These are phyloP conservation scores for Bovichtus variegatus DNA, from an alignment of 2,797 vertebrate species.

Conservation along the genomic window DNA sequence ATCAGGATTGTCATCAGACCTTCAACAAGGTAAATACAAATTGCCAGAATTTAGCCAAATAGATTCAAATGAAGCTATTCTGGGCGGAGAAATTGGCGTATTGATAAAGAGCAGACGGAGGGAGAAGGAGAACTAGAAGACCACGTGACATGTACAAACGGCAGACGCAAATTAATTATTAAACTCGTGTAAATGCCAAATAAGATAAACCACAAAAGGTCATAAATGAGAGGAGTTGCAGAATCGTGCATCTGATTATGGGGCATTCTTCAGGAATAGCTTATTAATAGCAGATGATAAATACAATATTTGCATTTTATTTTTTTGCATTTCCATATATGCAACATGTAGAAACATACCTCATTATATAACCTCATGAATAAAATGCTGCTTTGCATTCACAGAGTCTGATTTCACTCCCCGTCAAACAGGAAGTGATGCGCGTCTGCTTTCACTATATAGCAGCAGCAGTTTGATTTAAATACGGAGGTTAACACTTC, in stretches of 20 bases:
- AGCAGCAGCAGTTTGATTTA: neutral
- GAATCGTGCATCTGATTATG: too few species aligned
- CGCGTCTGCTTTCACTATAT: neutral
- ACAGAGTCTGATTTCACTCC: too few species aligned
- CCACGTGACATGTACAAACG: neutral
- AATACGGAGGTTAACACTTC: neutral
- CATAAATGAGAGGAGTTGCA: neutral
- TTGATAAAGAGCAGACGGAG: too few species aligned
- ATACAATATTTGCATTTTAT: neutral
- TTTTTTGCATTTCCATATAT: neutral
- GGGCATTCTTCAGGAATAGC: too few species aligned
- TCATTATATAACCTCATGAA: neutral
- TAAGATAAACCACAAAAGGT: neutral
- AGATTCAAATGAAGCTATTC: neutral
- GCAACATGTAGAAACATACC: neutral
- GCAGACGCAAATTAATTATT: neutral
- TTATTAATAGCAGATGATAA: neutral
- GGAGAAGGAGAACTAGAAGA: neutral
- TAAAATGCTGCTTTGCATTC: neutral
- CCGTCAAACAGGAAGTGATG: neutral
- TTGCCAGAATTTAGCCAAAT: neutral
- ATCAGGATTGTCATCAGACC: neutral
- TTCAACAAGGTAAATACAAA: neutral
- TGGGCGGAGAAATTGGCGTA: neutral
- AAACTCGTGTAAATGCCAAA: neutral